Evolutionary conservation across 2,113 vertebrate genomes (phyloP).

Genomic region (Planiliza haematocheilus): DNA sequence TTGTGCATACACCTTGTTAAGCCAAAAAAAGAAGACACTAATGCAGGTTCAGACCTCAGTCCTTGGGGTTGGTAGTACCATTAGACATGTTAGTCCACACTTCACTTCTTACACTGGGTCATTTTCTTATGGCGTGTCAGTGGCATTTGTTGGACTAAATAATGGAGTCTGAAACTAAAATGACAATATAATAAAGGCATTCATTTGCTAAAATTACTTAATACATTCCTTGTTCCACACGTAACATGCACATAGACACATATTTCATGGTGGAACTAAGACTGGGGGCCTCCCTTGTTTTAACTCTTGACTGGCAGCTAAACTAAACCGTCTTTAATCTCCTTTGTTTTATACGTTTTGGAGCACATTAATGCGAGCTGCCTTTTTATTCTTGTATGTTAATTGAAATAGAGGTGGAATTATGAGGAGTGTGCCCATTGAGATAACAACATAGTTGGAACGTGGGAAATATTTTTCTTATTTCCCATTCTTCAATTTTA

Average conservation of each 20-base stretch:
- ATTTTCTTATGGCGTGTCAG: not conserved
- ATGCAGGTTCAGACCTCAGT: not conserved
- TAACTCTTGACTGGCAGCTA: constrained; percentile 13
- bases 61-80: not conserved
- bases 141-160: constrained; percentile 14
- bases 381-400: constrained; percentile 6
- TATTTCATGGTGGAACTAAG: not conserved
- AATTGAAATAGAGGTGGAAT: constrained; percentile 8
- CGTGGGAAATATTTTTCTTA: not conserved
- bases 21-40: not conserved
- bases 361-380: not conserved
- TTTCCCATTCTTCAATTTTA: not conserved
- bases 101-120: too few species aligned
- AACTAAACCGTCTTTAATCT: constrained; percentile 14
- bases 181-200: not conserved
- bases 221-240: not conserved
- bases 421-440: not conserved
- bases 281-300: not conserved
- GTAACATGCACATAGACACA: not conserved
- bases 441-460: not conserved
- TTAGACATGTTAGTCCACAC: not conserved
- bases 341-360: constrained; percentile 24
- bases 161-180: not conserved
- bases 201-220: not conserved
- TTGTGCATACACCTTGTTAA: too few species aligned